Percentiles rank a stretch among this genome's conserved stretches.
phyloP scores from a whole-genome alignment of 2,888 invertebrate genomes.

The Teinopalpus imperialis region DNA sequence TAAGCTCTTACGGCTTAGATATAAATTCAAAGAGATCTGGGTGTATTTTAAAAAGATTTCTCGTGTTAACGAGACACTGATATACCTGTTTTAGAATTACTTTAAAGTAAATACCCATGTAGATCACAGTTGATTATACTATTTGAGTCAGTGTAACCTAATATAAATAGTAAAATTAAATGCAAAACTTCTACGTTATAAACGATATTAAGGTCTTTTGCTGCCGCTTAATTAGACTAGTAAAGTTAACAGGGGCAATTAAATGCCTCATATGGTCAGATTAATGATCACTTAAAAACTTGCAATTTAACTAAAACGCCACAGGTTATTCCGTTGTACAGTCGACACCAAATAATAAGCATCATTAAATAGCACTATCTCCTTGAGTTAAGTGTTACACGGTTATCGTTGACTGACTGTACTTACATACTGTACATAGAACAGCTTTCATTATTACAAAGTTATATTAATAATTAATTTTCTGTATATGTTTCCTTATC shows the following conservation, averaged over 20 bases:
- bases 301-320: conserved; percentile 28
- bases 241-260: conserved; percentile 21
- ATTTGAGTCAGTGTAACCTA: not conserved
- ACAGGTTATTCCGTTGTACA: conserved; percentile 3
- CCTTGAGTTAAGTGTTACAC: conserved; percentile 1
- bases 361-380: conserved; percentile 16
- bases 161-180: conserved; percentile 18
- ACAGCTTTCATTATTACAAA: conserved; percentile 11
- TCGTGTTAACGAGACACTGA: conserved; percentile 1
- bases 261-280: conserved; percentile 23
- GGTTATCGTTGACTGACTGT: not conserved
- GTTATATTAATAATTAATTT: not conserved
- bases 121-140: conserved; percentile 7
- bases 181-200: conserved; percentile 17
- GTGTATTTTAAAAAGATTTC: not conserved
- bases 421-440: not conserved
- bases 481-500: too few relatives aligned
- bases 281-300: conserved; percentile 24
- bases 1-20: too few relatives aligned
- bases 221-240: conserved; percentile 21
- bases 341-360: conserved; percentile 4
- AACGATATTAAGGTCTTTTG: conserved; percentile 18
- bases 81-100: not conserved
- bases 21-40: too few relatives aligned
- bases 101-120: not conserved